phyloP scores from a whole-genome alignment of 2,113 vertebrate species.

The Apus apus region DNA sequence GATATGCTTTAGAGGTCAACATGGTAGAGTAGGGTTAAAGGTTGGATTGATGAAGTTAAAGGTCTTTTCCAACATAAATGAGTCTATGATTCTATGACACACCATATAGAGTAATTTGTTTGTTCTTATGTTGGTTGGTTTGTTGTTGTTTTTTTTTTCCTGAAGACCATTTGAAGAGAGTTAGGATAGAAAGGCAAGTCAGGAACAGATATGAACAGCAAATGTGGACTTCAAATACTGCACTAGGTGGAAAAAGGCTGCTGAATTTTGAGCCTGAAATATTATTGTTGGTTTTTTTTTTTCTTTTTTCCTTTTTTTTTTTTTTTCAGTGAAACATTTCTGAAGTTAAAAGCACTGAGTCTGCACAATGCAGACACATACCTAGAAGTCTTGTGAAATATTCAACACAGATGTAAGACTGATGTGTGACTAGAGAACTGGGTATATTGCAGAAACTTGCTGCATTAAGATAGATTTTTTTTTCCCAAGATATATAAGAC shows the following conservation, averaged over 20 bases:
- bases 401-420: neutral
- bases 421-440: neutral
- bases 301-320: neutral
- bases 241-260: neutral
- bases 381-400: neutral
- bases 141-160: neutral
- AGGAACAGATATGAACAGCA: neutral
- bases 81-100: neutral
- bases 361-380: neutral
- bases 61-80: too few species aligned
- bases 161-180: neutral
- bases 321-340: neutral
- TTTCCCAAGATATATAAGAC: neutral
- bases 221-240: neutral
- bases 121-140: neutral
- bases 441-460: neutral
- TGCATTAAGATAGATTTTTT: neutral
- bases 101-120: accelerated
- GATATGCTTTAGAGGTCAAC: too few species aligned
- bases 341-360: neutral
- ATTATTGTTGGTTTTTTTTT: neutral
- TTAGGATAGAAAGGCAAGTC: neutral
- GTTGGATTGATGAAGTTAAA: too few species aligned
- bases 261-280: neutral
- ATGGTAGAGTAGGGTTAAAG: too few species aligned